Conservation (phyloP, 2,797 vertebrate species). For the Brachyalestes nurse region DNA sequence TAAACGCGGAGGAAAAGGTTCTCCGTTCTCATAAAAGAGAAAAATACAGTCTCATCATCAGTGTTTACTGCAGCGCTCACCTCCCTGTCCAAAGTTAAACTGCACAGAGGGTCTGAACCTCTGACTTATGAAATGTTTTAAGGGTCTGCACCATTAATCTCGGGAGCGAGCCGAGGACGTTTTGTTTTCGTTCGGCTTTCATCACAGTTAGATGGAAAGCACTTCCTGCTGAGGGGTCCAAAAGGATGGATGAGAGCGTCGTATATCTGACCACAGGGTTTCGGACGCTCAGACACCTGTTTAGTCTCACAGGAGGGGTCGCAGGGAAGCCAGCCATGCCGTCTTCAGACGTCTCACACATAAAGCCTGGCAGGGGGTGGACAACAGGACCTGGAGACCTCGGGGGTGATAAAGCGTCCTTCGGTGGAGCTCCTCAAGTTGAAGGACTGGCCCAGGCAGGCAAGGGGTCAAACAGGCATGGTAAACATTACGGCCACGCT, state of each 20-base stretch:
- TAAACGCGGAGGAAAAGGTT: slow-evolving; percentile 22
- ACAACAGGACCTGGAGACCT: background rate
- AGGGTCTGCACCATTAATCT: slow-evolving; percentile 35
- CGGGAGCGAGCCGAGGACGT: slow-evolving; percentile 13
- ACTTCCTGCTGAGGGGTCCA: slow-evolving; percentile 20
- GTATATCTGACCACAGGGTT: slow-evolving; percentile 26
- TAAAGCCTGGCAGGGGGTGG: background rate
- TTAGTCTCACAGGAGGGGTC: slow-evolving; percentile 17
- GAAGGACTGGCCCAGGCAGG: background rate
- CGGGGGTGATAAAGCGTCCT: background rate
- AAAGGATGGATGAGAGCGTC: slow-evolving; percentile 25
- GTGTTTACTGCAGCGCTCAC: slow-evolving; percentile 35
- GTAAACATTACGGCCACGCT: background rate
- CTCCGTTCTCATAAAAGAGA: slow-evolving; percentile 43
- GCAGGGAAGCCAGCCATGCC: background rate
- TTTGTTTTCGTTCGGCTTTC: slow-evolving; percentile 40
- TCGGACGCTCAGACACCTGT: slow-evolving; percentile 24
- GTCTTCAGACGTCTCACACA: background rate
- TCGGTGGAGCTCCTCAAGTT: background rate
- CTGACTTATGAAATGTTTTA: slow-evolving; percentile 41
- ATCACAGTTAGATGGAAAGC: slow-evolving; percentile 29
- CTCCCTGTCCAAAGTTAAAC: slow-evolving; percentile 46
- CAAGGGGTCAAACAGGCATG: background rate
- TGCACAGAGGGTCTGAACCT: slow-evolving; percentile 43
- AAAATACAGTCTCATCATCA: slow-evolving; percentile 35